Base-by-base conservation (phyloP, 2,888 invertebrate genomes). In the Mythimna lalbum region DNA sequence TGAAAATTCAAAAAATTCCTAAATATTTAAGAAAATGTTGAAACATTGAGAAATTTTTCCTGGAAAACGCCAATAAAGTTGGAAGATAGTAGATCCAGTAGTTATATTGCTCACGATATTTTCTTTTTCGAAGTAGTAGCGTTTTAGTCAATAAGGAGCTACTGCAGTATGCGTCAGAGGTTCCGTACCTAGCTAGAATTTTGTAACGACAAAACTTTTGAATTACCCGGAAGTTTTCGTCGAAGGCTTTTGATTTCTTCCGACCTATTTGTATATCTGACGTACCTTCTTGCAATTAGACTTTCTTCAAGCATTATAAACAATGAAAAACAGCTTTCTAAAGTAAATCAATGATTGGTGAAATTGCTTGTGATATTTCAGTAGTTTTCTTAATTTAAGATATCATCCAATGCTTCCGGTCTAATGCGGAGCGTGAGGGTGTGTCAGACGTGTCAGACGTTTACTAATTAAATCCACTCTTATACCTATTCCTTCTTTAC, bases 31-130 rank as follows among this genome's bases (percentile, higher is more conserved):
- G 47, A 72, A 61, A 72, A 72, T 55, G 53, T 57, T 57, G 21
- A 33, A 70, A 61, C 56, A 57, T 65, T 61, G 65, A 21, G 17
- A 65, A 49, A 27, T 61, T 76, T 66, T 66, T 71, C 56, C 23
- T 49, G 63, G 61, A 64, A 76, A 55, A 59, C 27, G 53, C 66
- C 71, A 70, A 80, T 81, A 53, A 81, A 71, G 19, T 71, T 66
- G 39, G 61, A 63, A 63, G 50, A 59, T 63, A 47, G 64, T 17
- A 63, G 31, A 63, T 66, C 27, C 23, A 56, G 39, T 66, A 65
- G 39, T 55, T 77, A 80, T 69, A 69, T 64, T 56, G 49, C 43
- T 64, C n/a, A n/a, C 19, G 57, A 43, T 72, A 72, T 77, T 59
- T 78, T 72, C 50, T 66, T 67, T 59, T 57, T 53, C 19, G 47